Evolutionary conservation across 2,888 invertebrate genomes (phyloP).

Genomic region (Germaria angustata): DNA sequence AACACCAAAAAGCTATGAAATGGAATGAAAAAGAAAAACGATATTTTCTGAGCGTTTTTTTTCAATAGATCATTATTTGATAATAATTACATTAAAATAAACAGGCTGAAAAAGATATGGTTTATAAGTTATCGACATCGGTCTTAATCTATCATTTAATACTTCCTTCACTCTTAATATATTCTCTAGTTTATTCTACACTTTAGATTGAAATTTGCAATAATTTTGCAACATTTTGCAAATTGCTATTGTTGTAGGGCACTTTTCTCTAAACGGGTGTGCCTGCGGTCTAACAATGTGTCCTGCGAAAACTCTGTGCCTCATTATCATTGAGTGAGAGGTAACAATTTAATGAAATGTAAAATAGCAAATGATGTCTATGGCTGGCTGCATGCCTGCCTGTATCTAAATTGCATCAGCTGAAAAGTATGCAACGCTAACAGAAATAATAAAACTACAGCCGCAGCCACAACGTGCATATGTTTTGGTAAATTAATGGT

Average conservation of each 20-base stretch:
- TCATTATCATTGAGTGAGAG: conserved; percentile 62
- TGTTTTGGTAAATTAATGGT: conserved; percentile 66
- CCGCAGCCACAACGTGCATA: conserved; percentile 48
- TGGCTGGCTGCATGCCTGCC: not conserved
- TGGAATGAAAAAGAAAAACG: too few species aligned
- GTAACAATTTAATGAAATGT: conserved; percentile 64
- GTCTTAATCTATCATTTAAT: too few species aligned
- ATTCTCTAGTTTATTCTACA: not conserved
- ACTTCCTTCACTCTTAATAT: not conserved
- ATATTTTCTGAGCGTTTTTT: too few species aligned
- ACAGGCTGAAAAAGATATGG: too few species aligned
- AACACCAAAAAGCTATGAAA: too few species aligned
- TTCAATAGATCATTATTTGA: too few species aligned
- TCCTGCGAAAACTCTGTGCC: conserved; percentile 31
- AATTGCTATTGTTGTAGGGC: conserved; percentile 1
- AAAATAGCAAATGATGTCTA: conserved; percentile 56
- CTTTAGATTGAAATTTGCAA: not conserved
- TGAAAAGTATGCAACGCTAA: conserved; percentile 36
- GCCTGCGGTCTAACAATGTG: conserved; percentile 61
- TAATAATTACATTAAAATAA: too few species aligned
- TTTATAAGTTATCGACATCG: too few species aligned
- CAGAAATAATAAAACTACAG: conserved; percentile 35
- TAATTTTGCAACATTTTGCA: not conserved
- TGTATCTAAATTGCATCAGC: conserved; percentile 16
- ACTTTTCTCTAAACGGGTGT: not conserved